A percentile compares a stretch with the other conserved stretches of the same genome.
Evolutionary conservation across 2,797 vertebrate genomes (phyloP).

Genomic region (Rhinatrema bivittatum): DNA sequence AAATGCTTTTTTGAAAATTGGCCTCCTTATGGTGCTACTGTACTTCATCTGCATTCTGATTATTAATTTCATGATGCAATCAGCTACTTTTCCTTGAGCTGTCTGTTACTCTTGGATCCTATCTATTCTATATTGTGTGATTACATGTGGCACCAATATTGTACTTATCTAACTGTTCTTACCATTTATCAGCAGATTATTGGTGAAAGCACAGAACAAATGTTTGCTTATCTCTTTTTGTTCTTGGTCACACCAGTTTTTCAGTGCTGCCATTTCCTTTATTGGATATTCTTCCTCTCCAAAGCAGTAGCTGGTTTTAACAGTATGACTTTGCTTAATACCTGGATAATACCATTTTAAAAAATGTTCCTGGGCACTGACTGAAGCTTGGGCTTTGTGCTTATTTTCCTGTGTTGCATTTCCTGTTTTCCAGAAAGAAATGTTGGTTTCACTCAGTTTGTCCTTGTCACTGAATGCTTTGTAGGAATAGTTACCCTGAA

Average conservation of each 20-base stretch:
- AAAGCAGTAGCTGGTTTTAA: not conserved
- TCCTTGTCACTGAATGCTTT: no score
- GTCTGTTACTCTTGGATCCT: no score
- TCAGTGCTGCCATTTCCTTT: conserved; percentile 4
- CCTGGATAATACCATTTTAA: conserved; percentile 11
- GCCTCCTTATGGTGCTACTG: no score
- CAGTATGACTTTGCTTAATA: not conserved
- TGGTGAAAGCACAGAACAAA: not conserved
- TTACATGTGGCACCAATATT: no score
- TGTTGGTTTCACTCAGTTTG: no score
- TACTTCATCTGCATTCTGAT: no score
- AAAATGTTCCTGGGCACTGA: conserved; percentile 8
- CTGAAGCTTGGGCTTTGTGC: not conserved
- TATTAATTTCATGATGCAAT: no score
- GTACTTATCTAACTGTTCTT: not conserved
- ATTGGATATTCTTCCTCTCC: not conserved
- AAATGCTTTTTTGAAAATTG: no score
- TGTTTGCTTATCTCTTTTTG: conserved; percentile 29
- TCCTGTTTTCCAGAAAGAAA: conserved; percentile 15
- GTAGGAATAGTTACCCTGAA: not conserved
- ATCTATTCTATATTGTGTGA: no score
- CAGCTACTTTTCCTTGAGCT: no score
- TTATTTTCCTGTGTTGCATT: conserved; percentile 11
- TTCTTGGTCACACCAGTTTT: conserved; percentile 15
- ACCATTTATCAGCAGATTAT: not conserved